Conservation (phyloP, 1,140 invertebrate species). For the Cotesia typhae region DNA sequence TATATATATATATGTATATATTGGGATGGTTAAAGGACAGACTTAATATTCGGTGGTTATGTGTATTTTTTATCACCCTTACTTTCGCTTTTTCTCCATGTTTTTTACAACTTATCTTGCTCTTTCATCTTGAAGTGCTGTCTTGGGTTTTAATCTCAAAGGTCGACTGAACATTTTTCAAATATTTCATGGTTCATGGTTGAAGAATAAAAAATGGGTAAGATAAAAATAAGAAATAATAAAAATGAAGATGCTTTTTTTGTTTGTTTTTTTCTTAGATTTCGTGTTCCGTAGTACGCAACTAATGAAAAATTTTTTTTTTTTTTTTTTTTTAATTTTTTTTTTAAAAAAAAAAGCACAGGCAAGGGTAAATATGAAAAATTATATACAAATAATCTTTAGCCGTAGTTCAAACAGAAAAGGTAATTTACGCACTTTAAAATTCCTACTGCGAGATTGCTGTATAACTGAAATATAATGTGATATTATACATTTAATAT, state of each 20-base stretch:
- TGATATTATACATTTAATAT: not conserved
- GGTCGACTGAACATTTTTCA: not conserved
- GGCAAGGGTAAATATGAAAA: not conserved
- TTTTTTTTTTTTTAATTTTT: conserved; percentile 2
- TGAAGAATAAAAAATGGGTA: not conserved
- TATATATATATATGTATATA: conserved; percentile 19
- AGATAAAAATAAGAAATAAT: not conserved
- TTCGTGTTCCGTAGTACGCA: no score
- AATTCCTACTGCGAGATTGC: conserved; percentile 34
- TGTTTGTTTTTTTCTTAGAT: no score
- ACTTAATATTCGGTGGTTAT: not conserved
- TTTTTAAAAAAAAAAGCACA: not conserved
- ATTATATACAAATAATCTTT: conserved; percentile 30
- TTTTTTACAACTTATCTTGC: conserved; percentile 3
- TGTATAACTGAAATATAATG: not conserved
- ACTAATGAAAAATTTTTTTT: not conserved
- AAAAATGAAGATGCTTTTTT: not conserved
- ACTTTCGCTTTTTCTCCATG: not conserved
- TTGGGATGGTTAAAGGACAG: conserved; percentile 18
- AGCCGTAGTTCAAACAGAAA: conserved; percentile 40
- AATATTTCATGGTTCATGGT: conserved; percentile 9
- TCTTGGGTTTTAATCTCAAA: conserved; percentile 28
- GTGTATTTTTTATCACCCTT: no score
- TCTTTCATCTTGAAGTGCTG: conserved; percentile 6
- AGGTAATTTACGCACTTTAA: conserved; percentile 34